Conservation (phyloP, 64 coral and sea anemone species). For the Stichodactyla helianthus region DNA sequence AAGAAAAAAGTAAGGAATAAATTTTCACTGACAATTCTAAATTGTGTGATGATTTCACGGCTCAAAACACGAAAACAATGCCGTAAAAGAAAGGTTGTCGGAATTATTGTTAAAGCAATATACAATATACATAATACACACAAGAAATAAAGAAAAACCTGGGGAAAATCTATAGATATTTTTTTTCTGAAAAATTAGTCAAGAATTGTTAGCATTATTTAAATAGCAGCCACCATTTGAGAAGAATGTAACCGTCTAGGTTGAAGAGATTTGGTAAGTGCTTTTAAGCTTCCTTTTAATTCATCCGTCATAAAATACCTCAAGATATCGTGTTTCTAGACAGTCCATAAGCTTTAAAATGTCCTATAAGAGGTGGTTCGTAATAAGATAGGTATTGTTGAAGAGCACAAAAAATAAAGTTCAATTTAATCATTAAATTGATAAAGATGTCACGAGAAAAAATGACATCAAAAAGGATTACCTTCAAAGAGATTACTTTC, state of each 20-base stretch:
- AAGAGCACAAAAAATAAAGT: background rate
- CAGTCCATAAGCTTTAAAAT: background rate
- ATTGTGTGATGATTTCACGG: no score
- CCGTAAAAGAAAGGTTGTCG: no score
- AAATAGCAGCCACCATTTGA: background rate
- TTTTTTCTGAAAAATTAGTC: no score
- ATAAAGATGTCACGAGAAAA: background rate
- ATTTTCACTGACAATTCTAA: no score
- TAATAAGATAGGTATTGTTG: background rate
- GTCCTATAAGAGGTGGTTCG: background rate
- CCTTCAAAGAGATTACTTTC: no score
- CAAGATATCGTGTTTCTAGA: background rate
- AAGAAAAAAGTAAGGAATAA: no score
- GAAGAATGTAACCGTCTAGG: background rate
- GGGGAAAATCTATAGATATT: no score
- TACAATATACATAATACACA: no score
- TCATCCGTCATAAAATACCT: background rate
- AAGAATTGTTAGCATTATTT: background rate
- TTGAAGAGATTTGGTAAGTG: background rate
- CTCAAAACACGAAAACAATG: no score
- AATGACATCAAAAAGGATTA: background rate
- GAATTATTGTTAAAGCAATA: no score
- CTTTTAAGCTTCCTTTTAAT: background rate
- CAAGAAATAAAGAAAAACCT: no score
- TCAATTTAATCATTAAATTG: background rate